A percentile compares a stretch with the other conserved stretches of the same genome.
phyloP scores from a whole-genome alignment of 1,140 invertebrate genomes.

The Bombus superbus region DNA sequence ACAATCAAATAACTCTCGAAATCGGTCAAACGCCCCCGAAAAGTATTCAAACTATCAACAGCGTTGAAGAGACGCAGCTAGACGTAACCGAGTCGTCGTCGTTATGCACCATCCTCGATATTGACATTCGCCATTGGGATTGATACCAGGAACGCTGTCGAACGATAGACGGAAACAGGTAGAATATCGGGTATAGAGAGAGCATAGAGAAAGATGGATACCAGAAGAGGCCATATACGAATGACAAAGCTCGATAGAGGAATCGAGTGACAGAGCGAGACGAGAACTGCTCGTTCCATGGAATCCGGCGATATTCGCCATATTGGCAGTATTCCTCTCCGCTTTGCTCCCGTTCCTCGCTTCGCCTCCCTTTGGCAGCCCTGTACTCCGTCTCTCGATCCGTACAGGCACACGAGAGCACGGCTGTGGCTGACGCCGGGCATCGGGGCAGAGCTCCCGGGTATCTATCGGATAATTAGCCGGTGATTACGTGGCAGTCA shows the following conservation, averaged over 20 bases:
- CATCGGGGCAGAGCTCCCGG: conserved; percentile 69
- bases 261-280: neutral
- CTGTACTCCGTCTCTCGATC: conserved; percentile 43
- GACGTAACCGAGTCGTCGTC: conserved; percentile 13
- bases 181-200: neutral
- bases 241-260: neutral
- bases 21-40: neutral
- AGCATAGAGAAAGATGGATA: neutral
- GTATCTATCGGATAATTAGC: conserved; percentile 82
- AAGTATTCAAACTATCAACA: neutral
- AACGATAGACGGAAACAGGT: conserved; percentile 16
- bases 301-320: conserved; percentile 62
- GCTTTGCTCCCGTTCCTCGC: conserved; percentile 53
- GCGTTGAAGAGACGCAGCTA: conserved; percentile 9
- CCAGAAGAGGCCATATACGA: neutral
- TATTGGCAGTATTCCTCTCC: conserved; percentile 67
- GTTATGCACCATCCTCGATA: conserved; percentile 32
- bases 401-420: conserved; percentile 44
- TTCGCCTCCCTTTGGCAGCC: conserved; percentile 60
- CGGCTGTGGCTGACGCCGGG: conserved; percentile 69
- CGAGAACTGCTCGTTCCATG: conserved; percentile 35
- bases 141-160: conserved; percentile 23
- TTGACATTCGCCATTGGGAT: conserved; percentile 56
- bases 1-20: neutral
- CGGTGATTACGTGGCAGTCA: conserved; percentile 81